phyloP scores from a whole-genome alignment of 2,797 vertebrate genomes.

The Atherinosoma microstoma region DNA sequence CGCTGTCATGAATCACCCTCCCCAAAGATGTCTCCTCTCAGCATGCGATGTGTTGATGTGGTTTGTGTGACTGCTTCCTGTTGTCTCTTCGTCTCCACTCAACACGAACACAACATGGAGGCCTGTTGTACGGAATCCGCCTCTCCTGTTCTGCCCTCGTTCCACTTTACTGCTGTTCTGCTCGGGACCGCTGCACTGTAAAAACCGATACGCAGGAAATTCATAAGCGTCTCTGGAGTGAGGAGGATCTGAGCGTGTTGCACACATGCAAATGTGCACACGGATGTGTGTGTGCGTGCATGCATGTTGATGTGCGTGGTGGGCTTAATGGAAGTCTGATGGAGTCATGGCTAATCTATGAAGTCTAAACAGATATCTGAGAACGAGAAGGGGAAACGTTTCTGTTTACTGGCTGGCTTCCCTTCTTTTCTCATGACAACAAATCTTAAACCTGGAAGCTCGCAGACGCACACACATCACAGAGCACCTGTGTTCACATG shows the following conservation, averaged over 20 bases:
- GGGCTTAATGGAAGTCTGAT: constrained; percentile 50
- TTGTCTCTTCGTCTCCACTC: constrained; percentile 20
- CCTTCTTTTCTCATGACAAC: constrained; percentile 69
- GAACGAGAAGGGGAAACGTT: constrained; percentile 39
- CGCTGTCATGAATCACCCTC: constrained; percentile 18
- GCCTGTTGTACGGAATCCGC: constrained; percentile 26
- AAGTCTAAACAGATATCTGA: constrained; percentile 69
- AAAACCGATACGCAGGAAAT: constrained; percentile 71
- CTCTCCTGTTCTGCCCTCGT: constrained; percentile 36
- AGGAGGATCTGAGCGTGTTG: constrained; percentile 34
- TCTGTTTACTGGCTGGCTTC: constrained; percentile 67
- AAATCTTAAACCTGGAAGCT: constrained; percentile 64
- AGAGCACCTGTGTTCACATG: constrained; percentile 65
- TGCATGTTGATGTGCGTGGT: constrained; percentile 13
- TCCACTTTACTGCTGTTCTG: constrained; percentile 66
- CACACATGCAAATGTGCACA: constrained; percentile 7
- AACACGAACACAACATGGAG: constrained; percentile 32
- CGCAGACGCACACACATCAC: constrained; percentile 45
- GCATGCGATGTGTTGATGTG: constrained; percentile 11
- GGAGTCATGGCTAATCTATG: constrained; percentile 63
- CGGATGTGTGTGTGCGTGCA: neutral
- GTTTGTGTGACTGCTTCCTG: neutral
- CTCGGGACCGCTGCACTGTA: constrained; percentile 53
- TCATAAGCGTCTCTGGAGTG: constrained; percentile 62
- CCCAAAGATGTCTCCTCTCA: constrained; percentile 16